Percentiles rank a stretch among this genome's conserved stretches.
These are phyloP conservation scores for Alviniconcha marisindica DNA, from an alignment of 1,140 invertebrate genomes.

Conservation along the genomic window DNA sequence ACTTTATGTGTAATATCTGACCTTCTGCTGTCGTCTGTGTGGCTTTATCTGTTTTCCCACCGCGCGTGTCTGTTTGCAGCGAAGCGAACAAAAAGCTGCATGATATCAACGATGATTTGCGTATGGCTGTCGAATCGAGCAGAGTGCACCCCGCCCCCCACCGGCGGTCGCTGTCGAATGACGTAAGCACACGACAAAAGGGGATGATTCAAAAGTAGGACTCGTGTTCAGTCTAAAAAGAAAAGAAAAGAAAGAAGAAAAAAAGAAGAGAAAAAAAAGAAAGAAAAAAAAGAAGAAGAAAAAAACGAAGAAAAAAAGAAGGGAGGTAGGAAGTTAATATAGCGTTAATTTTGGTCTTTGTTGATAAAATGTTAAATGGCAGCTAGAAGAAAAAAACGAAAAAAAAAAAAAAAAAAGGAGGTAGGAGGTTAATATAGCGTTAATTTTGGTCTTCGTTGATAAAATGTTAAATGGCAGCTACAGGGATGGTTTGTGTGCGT, in stretches of 20 bases:
- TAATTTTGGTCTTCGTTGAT: not conserved
- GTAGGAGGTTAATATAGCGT: not conserved
- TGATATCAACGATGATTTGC: slow-evolving; percentile 81
- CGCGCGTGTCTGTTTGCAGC: slow-evolving; percentile 66
- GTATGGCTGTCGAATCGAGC: slow-evolving; percentile 47
- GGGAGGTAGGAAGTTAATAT: not conserved
- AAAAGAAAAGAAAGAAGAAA: not conserved
- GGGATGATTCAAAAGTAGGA: not conserved
- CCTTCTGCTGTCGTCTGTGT: not conserved
- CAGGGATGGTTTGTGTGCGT: no score
- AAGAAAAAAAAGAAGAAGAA: not conserved
- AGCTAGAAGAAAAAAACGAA: not conserved
- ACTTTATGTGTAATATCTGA: not conserved
- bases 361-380: not conserved
- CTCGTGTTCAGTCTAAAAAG: not conserved
- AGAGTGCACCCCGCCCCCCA: not conserved
- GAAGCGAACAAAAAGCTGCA: slow-evolving; percentile 81
- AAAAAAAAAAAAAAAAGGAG: slow-evolving; percentile 12
- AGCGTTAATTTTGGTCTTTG: not conserved
- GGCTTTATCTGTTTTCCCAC: not conserved
- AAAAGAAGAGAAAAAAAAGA: not conserved
- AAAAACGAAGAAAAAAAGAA: not conserved
- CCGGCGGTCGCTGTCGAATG: slow-evolving; percentile 37
- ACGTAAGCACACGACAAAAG: slow-evolving; percentile 23
- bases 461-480: not conserved